phyloP scores from a whole-genome alignment of 2,797 vertebrate genomes.

The Acanthopagrus latus region DNA sequence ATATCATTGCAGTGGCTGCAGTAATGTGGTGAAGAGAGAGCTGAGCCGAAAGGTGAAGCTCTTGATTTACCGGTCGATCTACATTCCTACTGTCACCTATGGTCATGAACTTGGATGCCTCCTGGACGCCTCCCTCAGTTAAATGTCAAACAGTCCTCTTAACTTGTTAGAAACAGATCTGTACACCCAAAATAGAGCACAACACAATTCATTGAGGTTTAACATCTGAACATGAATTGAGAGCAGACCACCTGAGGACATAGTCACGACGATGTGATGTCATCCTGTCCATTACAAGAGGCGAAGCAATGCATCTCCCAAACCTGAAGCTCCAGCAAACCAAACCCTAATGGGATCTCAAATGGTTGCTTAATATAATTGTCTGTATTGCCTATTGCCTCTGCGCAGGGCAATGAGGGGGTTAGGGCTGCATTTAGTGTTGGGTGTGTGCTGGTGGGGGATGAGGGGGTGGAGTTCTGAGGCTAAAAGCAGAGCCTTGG shows the following conservation, averaged over 20 bases:
- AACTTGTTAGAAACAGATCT: background rate
- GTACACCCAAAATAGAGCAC: background rate
- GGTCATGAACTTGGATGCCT: no score
- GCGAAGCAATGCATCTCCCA: conserved; percentile 52
- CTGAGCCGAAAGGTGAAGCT: no score
- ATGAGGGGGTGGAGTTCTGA: conserved; percentile 46
- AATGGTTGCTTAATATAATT: conserved; percentile 78
- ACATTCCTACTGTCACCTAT: no score
- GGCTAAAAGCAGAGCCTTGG: conserved; percentile 61
- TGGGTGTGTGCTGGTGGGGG: conserved; percentile 27
- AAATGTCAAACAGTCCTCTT: background rate
- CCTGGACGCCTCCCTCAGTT: no score
- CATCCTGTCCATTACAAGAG: conserved; percentile 53
- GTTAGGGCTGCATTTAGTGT: conserved; percentile 52
- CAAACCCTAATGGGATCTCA: conserved; percentile 68
- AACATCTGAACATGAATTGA: conserved; percentile 25
- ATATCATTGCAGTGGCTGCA: no score
- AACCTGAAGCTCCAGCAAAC: conserved; percentile 53
- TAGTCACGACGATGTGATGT: conserved; percentile 53
- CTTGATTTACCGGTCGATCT: no score
- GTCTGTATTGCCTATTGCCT: conserved; percentile 72
- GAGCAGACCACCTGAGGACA: conserved; percentile 31
- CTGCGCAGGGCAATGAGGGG: conserved; percentile 41
- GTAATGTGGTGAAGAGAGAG: no score
- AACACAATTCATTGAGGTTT: conserved; percentile 22